Evolutionary conservation across 2,797 vertebrate species (phyloP), one percentile per base, ranked within the genome.

Genomic region (Borostomias antarcticus): DNA sequence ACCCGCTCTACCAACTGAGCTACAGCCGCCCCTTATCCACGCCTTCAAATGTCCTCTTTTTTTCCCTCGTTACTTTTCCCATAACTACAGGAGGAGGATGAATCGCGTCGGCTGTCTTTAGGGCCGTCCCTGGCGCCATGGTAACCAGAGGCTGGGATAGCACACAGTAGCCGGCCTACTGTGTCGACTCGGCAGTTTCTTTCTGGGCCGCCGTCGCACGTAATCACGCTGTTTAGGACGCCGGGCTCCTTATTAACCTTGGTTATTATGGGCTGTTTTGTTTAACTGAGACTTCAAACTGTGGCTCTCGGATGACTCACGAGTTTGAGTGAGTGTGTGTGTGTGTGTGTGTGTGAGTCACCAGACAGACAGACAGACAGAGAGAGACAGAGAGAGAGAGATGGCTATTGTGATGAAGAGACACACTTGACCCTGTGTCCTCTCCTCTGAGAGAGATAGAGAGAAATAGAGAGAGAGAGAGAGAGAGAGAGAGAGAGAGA

Each of bases 401-500:
- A 70, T 37, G 32, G 72, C 58, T 68, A 77, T 71, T 74, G 81
- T 77, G 79, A 85, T 81, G 68, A 50, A 70, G 73, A 83, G 62
- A 57, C 67, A 76, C 74, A 80, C 73, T 85, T 82, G 72, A 82
- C 78, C 79, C 83, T 71, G 57, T 68, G 56, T 71, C 58, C 54
- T 66, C 58, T 61, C 40, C 62, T 62, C 51, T 47, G 68, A 50
- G 10, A 48, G 26, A 66, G 9, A 48, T 5, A 35, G 29, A 40
- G 30, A 61, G 11, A 51, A 37, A 47, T 19, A 54, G 32, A 69
- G 25, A 50, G 58, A 32, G 1, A 37, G 26, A 35, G 29, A 40
- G 30, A 61, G 11, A 51, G 45, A 47, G 26, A 54, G 32, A 69
- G 25, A 50, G 58, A 32, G 1, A 37, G 26, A 30, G 26, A 66